phyloP scores from a whole-genome alignment of 2,888 invertebrate genomes.

The Meliscaeva auricollis region DNA sequence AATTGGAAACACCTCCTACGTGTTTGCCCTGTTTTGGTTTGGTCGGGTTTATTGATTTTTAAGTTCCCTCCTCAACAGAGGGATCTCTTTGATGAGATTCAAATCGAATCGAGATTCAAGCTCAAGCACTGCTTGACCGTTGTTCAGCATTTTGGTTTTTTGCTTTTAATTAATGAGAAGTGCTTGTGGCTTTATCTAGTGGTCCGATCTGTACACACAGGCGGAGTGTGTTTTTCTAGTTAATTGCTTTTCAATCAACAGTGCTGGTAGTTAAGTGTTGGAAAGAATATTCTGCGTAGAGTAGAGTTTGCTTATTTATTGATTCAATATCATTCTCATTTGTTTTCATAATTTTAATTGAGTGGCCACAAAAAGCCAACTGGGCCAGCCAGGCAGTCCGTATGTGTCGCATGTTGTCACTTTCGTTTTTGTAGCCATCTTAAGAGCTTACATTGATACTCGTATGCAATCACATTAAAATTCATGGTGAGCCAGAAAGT shows the following conservation, averaged over 20 bases:
- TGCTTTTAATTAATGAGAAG: conserved; percentile 15
- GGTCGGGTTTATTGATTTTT: conserved; percentile 68
- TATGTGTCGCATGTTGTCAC: conserved; percentile 53
- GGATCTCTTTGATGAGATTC: background rate
- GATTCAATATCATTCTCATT: conserved; percentile 44
- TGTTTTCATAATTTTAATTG: conserved; percentile 48
- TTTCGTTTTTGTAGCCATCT: conserved; percentile 62
- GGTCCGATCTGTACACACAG: background rate
- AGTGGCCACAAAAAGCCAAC: conserved; percentile 25
- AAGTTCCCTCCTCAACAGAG: conserved; percentile 12
- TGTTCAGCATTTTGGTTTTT: background rate
- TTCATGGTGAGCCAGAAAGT: conserved; percentile 58
- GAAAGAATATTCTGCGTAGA: background rate
- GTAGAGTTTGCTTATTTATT: conserved; percentile 26
- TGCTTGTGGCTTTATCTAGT: conserved; percentile 7
- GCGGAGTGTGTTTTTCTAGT: background rate
- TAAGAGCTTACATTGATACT: background rate
- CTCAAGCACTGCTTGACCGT: conserved; percentile 1
- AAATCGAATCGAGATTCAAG: background rate
- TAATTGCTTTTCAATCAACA: conserved; percentile 23
- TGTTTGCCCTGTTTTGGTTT: conserved; percentile 18
- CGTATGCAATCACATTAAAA: conserved; percentile 35
- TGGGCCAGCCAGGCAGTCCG: background rate
- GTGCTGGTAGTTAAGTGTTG: background rate
- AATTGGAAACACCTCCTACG: conserved; percentile 65